Evolutionary conservation across 2,797 vertebrate species (phyloP).

Genomic region (Lepilemur septentrionalis): DNA sequence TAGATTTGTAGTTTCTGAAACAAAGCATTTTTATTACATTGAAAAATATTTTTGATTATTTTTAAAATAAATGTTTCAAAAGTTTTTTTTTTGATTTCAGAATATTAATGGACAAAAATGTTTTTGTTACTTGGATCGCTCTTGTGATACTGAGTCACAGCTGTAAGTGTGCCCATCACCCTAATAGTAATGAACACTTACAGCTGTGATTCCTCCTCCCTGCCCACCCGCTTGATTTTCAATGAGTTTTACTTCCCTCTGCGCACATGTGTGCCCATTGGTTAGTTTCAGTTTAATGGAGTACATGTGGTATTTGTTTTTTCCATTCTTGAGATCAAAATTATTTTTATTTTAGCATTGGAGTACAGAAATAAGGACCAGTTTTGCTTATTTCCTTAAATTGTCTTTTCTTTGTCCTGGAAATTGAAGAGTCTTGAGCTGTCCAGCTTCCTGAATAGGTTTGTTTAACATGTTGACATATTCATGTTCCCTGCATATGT

Average conservation of each 20-base stretch:
- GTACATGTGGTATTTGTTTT: no score
- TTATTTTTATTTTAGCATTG: background rate
- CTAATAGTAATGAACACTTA: no score
- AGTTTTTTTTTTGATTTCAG: background rate
- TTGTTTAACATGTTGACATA: background rate
- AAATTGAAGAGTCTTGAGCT: background rate
- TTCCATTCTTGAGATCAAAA: no score
- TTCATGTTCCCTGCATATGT: background rate
- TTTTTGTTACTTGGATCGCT: background rate
- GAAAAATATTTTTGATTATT: constrained; percentile 1
- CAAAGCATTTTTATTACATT: background rate
- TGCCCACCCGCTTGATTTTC: no score
- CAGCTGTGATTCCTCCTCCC: no score
- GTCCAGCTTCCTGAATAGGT: background rate
- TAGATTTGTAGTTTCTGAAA: background rate
- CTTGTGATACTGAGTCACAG: background rate
- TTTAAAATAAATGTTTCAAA: background rate
- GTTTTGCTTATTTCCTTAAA: background rate
- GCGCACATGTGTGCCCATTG: no score
- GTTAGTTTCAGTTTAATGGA: no score
- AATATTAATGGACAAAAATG: background rate
- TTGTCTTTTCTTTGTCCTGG: background rate
- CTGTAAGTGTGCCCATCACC: background rate
- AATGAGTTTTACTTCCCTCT: no score
- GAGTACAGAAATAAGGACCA: background rate